Conservation (phyloP, 1,140 invertebrate species). For the Helicoverpa zea region DNA sequence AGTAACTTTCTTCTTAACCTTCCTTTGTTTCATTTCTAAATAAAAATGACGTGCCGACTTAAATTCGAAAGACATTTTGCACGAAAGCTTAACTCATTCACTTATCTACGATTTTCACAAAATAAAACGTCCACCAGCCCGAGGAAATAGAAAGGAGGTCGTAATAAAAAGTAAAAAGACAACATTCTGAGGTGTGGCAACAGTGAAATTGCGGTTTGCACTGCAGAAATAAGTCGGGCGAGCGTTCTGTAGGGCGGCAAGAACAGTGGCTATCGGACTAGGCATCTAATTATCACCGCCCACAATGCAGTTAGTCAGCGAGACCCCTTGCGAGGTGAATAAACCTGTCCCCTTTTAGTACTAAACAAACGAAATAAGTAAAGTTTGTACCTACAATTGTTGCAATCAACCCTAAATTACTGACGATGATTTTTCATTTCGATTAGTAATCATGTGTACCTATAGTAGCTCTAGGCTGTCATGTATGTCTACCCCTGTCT, state of each 20-base stretch:
- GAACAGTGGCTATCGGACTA: constrained; percentile 73
- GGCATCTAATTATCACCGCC: constrained; percentile 78
- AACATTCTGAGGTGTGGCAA: constrained; percentile 62
- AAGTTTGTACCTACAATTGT: not conserved
- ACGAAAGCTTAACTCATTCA: constrained; percentile 46
- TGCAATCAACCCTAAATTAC: constrained; percentile 2
- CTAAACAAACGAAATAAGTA: constrained; percentile 30
- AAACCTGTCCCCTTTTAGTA: constrained; percentile 65
- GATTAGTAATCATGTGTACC: not conserved
- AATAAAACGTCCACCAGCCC: constrained; percentile 51
- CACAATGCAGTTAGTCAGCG: constrained; percentile 63
- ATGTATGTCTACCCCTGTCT: not conserved
- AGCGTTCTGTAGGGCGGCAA: constrained; percentile 62
- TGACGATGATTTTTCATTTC: constrained; percentile 22
- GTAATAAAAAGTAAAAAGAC: constrained; percentile 56
- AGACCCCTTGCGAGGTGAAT: constrained; percentile 63
- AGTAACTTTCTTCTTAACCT: constrained; percentile 75
- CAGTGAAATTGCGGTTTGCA: constrained; percentile 68
- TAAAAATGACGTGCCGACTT: constrained; percentile 67
- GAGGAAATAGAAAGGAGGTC: constrained; percentile 58
- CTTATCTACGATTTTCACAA: constrained; percentile 53
- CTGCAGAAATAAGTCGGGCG: constrained; percentile 62
- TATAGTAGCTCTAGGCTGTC: no score
- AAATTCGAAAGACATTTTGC: constrained; percentile 72
- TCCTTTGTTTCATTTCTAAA: constrained; percentile 76